Evolutionary conservation across 2,888 invertebrate genomes (phyloP), one percentile per base, ranked within the genome.

Genomic region (Artemia sinica): DNA sequence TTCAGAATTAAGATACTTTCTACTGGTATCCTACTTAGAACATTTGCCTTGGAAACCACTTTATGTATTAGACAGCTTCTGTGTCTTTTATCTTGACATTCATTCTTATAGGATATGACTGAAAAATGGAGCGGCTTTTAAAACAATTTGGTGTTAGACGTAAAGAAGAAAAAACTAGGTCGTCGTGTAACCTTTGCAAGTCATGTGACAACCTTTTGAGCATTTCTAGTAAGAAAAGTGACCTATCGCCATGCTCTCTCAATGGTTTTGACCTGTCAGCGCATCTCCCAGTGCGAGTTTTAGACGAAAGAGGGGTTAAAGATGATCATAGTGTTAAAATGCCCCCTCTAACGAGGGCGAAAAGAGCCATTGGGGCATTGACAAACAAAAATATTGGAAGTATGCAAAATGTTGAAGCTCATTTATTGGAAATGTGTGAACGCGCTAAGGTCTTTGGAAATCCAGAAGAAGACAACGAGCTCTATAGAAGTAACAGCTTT

Each of bases 401-500:
- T 58, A 58, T 58, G n/a, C 58, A 58, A 58, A 58, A 14, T n/a
- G 58, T 58, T n/a, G 58, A 58, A 10, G n/a, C 58, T n/a, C 58
- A 58, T 58, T 58, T 58, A 58, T n/a, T 58, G 58, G 58, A 58
- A 14, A 14, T 58, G 58, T 58, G 58, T 8, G 58, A 58, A 10
- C 58, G 58, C 18, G 58, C 58, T n/a, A 58, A 10, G 18, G 18
- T 58, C 14, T 58, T 58, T 18, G 58, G 58, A 18, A 58, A 58
- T 58, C 14, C 18, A 18, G 18, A 58, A 8, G 58, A 58, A 18
- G 58, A 58, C 18, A 58, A 58, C 18, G 58, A 58, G n/a, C 58
- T 58, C 58, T 89, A 89, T 76, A 84, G 89, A 74, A 89, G 89
- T 73, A 89, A 89, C 78, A 89, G 89, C 79, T 89, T 89, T 81